Base-by-base conservation (phyloP, 2,797 vertebrate species). In the Synaphobranchus kaupii region DNA sequence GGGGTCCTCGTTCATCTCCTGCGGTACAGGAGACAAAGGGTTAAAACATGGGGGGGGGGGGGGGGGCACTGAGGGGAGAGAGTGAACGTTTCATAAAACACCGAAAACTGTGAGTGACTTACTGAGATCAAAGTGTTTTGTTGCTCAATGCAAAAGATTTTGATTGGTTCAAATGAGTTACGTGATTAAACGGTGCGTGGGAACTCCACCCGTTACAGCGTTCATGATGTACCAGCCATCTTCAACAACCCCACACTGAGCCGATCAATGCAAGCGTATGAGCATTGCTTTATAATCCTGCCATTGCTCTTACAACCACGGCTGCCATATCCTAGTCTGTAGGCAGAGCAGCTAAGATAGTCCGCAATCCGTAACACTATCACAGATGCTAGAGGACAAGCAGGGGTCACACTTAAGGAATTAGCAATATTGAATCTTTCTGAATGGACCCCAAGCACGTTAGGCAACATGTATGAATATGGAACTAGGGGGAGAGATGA, bases 1-100 rank as follows among this genome's bases (percentile, higher is more conserved):
- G 92, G 99, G 98, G 95, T 99, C 98, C 94, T 99, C 99, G 0
- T 98, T 99, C 98, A 99, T 98, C 93, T 99, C 99, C 99, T 99
- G 93, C 2, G 80, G 8, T 2, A 54, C 4, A 0, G 22, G 0
- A 6, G 44, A 7, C 39, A 25, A 56, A 60, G 44, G 31, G 58
- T 3, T 12, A 28, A 76, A 66, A 66, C 25, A 22, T 63, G 28
- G 10, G 48, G 84, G 15, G 17, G 22, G 9, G 12, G 39, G 44
- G 88, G 86, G 83, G 44, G 39, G 2, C 4, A n/a, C 20, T 20
- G 34, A 50, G 78, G 15, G 34, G 6, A 63, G 7, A 56, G 54
- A 13, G 54, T 1, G 39, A 39, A 56, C 2, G 54, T 56, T 56
- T 13, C 54, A 56, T 56, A 2, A 56, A 39, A 56, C 10, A 56